Evolutionary conservation across 2,888 invertebrate species (phyloP).

Genomic region (Bombylius discolor): DNA sequence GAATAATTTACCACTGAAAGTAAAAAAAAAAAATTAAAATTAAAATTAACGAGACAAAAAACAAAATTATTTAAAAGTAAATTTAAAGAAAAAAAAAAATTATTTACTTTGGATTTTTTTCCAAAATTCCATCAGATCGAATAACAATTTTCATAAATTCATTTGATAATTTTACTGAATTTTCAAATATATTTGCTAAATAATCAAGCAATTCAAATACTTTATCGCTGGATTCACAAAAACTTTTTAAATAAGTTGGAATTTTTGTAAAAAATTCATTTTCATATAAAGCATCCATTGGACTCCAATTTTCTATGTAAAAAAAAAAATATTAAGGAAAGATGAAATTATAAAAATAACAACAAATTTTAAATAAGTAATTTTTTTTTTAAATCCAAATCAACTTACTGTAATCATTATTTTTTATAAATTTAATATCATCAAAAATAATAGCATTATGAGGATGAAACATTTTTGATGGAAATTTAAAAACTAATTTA

Average conservation of each 20-base stretch:
- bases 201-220: neutral
- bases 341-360: no score
- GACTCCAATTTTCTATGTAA: neutral
- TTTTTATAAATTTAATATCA: neutral
- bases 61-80: neutral
- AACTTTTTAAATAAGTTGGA: neutral
- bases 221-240: neutral
- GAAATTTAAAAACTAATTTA: neutral
- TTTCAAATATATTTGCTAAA: neutral
- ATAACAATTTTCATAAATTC: neutral
- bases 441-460: no score
- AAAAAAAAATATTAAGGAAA: no score
- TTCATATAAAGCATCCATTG: neutral
- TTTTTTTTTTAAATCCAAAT: neutral
- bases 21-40: neutral
- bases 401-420: neutral
- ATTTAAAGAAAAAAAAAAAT: neutral
- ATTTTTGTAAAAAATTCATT: neutral
- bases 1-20: neutral
- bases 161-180: neutral
- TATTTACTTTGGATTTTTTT: neutral
- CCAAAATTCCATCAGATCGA: neutral
- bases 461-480: neutral
- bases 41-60: neutral
- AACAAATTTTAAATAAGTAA: no score